These are phyloP conservation scores for Aurelia aurita DNA, from an alignment of 30 jellyfish, hydroid and myxozoan species.

Conservation along the genomic window DNA sequence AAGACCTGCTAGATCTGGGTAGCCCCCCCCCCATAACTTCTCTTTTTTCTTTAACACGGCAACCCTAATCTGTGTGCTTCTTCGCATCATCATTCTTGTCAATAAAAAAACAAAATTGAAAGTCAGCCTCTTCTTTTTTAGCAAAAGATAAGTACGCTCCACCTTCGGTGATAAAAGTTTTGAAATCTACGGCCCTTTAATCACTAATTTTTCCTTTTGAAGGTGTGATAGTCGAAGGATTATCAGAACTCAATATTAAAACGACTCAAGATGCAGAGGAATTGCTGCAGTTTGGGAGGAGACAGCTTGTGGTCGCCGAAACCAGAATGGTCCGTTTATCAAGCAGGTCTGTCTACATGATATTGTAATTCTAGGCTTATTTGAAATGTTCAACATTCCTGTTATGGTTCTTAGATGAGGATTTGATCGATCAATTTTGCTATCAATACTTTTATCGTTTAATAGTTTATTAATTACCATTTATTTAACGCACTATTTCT, in stretches of 20 bases:
- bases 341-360: slow-evolving; percentile 64
- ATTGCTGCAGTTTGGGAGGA: slow-evolving; percentile 69
- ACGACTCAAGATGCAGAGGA: slow-evolving; percentile 76
- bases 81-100: too few species aligned
- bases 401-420: not conserved
- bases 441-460: not conserved
- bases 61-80: too few species aligned
- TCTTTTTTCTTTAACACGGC: too few species aligned
- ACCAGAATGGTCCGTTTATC: slow-evolving; percentile 73
- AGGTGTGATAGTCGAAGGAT: slow-evolving; percentile 88
- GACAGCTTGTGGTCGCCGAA: slow-evolving; percentile 74
- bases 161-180: too few species aligned
- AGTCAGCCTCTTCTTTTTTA: too few species aligned
- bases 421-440: not conserved
- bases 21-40: too few species aligned
- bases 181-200: too few species aligned
- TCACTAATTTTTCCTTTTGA: not conserved
- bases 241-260: slow-evolving; percentile 57
- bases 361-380: too few species aligned
- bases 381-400: not conserved
- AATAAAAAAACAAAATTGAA: too few species aligned
- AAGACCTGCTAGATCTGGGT: too few species aligned
- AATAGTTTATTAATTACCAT: not conserved
- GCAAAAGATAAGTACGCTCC: too few species aligned
- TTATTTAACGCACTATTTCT: not conserved